Conservation (phyloP, 1,140 invertebrate genomes). For the Mamestra configurata region DNA sequence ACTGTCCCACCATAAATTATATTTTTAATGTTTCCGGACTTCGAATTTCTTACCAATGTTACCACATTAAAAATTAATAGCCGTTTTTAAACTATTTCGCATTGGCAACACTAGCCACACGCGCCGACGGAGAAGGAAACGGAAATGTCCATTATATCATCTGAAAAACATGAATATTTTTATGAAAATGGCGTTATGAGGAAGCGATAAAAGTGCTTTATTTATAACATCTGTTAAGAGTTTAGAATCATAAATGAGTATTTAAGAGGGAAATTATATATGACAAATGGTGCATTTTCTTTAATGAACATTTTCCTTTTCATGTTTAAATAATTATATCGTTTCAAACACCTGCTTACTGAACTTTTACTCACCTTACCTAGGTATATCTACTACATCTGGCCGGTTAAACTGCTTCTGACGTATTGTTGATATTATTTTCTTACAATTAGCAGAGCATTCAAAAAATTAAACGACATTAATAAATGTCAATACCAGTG, state of each 20-base stretch:
- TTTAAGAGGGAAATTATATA: conserved; percentile 22
- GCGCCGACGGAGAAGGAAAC: conserved; percentile 74
- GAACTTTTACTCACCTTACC: too few species aligned
- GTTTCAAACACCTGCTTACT: too few species aligned
- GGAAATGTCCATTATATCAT: conserved; percentile 83
- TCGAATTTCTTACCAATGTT: conserved; percentile 78
- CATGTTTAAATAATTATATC: too few species aligned
- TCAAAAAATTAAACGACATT: too few species aligned
- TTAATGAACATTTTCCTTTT: not conserved
- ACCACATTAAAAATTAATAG: conserved; percentile 84
- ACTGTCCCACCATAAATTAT: conserved; percentile 80
- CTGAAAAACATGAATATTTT: conserved; percentile 75
- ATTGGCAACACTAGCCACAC: conserved; percentile 70
- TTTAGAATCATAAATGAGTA: conserved; percentile 24
- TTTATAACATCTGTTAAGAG: conserved; percentile 60
- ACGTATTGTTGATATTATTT: too few species aligned
- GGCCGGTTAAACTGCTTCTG: too few species aligned
- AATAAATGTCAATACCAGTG: too few species aligned
- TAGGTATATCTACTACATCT: too few species aligned
- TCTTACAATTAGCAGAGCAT: too few species aligned
- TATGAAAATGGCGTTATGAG: conserved; percentile 72
- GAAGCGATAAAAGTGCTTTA: conserved; percentile 78
- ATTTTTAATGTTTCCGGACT: conserved; percentile 86
- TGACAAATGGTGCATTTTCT: not conserved
- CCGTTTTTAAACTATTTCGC: conserved; percentile 82